Evolutionary conservation across 1,140 invertebrate genomes (phyloP).

Genomic region (Chrysoperla carnea): DNA sequence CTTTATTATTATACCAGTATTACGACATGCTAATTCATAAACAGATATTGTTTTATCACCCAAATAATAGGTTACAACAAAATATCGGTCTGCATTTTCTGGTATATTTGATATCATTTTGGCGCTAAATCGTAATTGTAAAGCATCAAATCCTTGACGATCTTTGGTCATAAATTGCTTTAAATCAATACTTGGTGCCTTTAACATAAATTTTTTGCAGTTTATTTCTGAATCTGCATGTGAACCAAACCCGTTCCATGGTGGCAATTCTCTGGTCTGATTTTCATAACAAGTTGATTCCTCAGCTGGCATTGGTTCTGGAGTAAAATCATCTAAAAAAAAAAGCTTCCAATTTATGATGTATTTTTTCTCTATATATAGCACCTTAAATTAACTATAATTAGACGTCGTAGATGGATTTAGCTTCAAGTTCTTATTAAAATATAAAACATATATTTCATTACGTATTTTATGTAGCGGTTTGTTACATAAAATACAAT

Average conservation of each 20-base stretch:
- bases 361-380: too few relatives aligned
- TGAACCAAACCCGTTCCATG: slow-evolving; percentile 76
- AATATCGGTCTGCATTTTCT: slow-evolving; percentile 47
- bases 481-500: too few relatives aligned
- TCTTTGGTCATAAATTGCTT: slow-evolving; percentile 67
- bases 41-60: slow-evolving; percentile 71
- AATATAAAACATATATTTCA: too few relatives aligned
- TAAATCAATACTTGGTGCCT: slow-evolving; percentile 55
- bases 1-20: slow-evolving; percentile 39
- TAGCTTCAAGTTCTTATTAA: too few relatives aligned
- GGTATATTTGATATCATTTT: slow-evolving; percentile 50
- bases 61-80: slow-evolving; percentile 67
- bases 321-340: slow-evolving; percentile 36
- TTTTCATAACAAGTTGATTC: slow-evolving; percentile 20
- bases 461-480: too few relatives aligned
- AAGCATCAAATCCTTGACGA: slow-evolving; percentile 53
- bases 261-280: slow-evolving; percentile 40
- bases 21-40: slow-evolving; percentile 53
- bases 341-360: too few relatives aligned
- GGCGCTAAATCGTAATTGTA: slow-evolving; percentile 62
- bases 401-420: too few relatives aligned
- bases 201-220: slow-evolving; percentile 57
- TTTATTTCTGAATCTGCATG: slow-evolving; percentile 77
- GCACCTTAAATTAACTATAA: too few relatives aligned
- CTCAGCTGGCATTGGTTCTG: slow-evolving; percentile 27